phyloP scores from a whole-genome alignment of 2,797 vertebrate species.

The Tangara arthus region DNA sequence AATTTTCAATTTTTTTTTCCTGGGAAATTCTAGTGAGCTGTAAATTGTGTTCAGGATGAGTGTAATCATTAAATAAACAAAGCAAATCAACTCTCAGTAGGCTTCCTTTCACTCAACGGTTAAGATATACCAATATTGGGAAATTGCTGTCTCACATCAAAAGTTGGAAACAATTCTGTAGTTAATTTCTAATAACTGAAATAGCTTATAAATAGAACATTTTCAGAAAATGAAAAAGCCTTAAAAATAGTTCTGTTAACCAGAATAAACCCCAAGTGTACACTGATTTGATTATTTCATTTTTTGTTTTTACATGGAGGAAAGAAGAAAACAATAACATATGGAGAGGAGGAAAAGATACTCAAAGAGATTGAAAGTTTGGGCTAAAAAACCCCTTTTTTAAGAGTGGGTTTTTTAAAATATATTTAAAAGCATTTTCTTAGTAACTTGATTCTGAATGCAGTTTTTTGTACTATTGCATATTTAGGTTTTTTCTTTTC shows the following conservation, averaged over 20 bases:
- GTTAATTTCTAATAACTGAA: neutral
- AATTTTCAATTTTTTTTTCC: neutral
- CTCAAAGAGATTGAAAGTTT: neutral
- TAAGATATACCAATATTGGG: neutral
- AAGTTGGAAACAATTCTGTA: neutral
- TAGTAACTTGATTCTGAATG: neutral
- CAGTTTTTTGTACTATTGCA: neutral
- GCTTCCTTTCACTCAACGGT: neutral
- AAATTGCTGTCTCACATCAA: neutral
- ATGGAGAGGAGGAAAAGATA: neutral
- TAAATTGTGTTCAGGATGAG: neutral
- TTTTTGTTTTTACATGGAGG: neutral
- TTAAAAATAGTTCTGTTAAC: neutral
- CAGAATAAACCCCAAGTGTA: neutral
- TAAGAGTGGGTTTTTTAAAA: neutral
- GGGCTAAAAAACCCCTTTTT: fast-evolving
- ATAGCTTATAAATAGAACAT: neutral
- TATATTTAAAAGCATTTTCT: neutral
- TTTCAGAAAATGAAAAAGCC: neutral
- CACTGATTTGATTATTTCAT: neutral
- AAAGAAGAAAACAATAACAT: neutral
- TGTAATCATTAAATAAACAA: neutral
- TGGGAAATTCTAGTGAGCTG: neutral
- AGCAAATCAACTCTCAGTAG: neutral
- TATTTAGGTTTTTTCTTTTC: neutral